Conservation (phyloP, 2,888 invertebrate genomes). For the Lasioglossum morio region DNA sequence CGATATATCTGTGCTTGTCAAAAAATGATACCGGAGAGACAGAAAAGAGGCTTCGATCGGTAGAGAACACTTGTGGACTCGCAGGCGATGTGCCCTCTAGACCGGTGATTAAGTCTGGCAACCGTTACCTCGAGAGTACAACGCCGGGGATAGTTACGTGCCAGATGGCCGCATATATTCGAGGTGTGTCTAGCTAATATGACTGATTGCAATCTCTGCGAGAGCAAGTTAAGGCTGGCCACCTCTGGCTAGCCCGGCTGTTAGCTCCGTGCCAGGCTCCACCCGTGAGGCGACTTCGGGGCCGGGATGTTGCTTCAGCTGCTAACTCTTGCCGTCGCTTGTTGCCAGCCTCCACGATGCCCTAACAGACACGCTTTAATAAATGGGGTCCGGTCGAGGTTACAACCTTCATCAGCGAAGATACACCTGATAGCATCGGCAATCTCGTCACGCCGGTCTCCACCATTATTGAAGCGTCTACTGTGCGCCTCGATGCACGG, state of each 20-base stretch:
- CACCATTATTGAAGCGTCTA: slow-evolving; percentile 76
- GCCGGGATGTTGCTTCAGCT: slow-evolving; percentile 15
- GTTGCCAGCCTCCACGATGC: slow-evolving; percentile 50
- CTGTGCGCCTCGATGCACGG: slow-evolving; percentile 63
- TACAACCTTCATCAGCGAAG: slow-evolving; percentile 81
- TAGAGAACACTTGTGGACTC: neutral
- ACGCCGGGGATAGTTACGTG: slow-evolving; percentile 60
- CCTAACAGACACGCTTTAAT: slow-evolving; percentile 75
- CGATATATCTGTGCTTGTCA: slow-evolving; percentile 43
- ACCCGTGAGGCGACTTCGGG: slow-evolving; percentile 21
- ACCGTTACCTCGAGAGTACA: slow-evolving; percentile 67
- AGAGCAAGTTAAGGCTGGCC: slow-evolving; percentile 53
- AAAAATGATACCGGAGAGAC: neutral
- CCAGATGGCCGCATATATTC: slow-evolving; percentile 75
- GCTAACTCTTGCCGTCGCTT: slow-evolving; percentile 43
- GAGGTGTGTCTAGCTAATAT: slow-evolving; percentile 79
- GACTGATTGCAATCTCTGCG: slow-evolving; percentile 79
- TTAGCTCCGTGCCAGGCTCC: neutral
- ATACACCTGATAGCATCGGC: slow-evolving; percentile 80
- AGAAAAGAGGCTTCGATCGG: neutral
- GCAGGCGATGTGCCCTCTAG: slow-evolving; percentile 17
- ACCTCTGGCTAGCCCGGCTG: slow-evolving; percentile 18
- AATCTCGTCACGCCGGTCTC: slow-evolving; percentile 78
- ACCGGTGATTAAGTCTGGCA: slow-evolving; percentile 38
- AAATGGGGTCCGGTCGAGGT: slow-evolving; percentile 80